These are phyloP conservation scores for Onychomys arenicola DNA, from an alignment of 2,797 vertebrate genomes.

Conservation along the genomic window DNA sequence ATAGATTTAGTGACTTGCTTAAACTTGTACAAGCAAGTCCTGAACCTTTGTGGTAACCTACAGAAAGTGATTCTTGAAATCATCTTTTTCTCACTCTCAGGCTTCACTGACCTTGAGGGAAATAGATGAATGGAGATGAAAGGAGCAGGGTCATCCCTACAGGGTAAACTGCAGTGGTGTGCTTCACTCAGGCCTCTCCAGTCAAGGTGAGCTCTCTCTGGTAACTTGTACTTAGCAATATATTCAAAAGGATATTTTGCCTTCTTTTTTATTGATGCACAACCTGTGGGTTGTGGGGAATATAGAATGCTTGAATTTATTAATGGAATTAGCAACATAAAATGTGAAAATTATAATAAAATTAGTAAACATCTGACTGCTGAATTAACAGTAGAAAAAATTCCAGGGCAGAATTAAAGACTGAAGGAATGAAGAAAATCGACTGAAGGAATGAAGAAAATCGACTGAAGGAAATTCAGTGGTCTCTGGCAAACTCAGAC, in stretches of 20 bases:
- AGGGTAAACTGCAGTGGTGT: not conserved
- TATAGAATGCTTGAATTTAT: slow-evolving; percentile 11
- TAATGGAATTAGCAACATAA: slow-evolving; percentile 55
- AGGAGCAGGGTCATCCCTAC: slow-evolving; percentile 12
- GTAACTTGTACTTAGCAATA: slow-evolving; percentile 10
- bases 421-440: slow-evolving; percentile 14
- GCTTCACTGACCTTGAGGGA: slow-evolving; percentile 63
- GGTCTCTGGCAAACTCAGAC: slow-evolving; percentile 25
- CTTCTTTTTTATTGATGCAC: slow-evolving; percentile 36
- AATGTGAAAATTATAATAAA: slow-evolving; percentile 45
- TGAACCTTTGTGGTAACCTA: slow-evolving; percentile 39
- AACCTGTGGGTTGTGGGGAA: not conserved
- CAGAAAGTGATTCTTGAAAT: slow-evolving; percentile 20
- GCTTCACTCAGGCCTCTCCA: not conserved
- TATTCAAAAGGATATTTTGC: not conserved
- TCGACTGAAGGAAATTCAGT: not conserved
- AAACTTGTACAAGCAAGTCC: slow-evolving; percentile 54
- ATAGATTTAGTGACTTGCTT: slow-evolving; percentile 62
- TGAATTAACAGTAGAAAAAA: not conserved
- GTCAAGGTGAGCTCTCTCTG: not conserved
- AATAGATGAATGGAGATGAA: slow-evolving; percentile 49
- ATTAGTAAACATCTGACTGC: not conserved
- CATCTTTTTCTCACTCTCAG: slow-evolving; percentile 29
- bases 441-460: slow-evolving; percentile 40
- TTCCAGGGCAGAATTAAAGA: not conserved